Base-by-base conservation (phyloP, 1,140 invertebrate species). In the Popillia japonica region DNA sequence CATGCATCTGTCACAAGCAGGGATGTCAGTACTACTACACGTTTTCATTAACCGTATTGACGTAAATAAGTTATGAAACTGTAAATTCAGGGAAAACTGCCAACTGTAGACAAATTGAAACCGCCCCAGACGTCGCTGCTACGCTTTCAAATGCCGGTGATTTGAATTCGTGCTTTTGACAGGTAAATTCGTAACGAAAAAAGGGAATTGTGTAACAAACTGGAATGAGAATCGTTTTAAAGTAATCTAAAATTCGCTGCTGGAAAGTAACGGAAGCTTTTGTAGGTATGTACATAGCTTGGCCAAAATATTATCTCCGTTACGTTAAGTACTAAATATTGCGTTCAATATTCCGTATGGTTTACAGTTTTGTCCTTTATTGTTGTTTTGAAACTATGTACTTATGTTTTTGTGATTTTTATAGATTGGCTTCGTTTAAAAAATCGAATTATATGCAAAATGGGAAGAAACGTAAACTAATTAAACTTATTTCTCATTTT, bases 21-120 rank as follows among this genome's bases (percentile, higher is more conserved):
- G 22, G 10, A 9, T 10, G 61, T 9, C 9, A 10, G 9, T 23
- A 68, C 17, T 0, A 20, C 3, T 27, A 20, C 17, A n/a, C 14
- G 14, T 68, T 68, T 27, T 22, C 27, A 68, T 68, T 68, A 68
- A 68, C 61, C 22, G 22, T 68, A 68, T 68, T 68, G 22, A 68
- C 61, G 20, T 68, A 68, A 68, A 68, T 68, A 68, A 68, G 22
- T 68, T 68, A 68, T 68, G 61, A 68, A 27, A 68, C 8, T 17
- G 61, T 22, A 68, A 10, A 68, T 68, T 23, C 27, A 22, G 22
- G 61, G 27, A 68, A 61, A 61, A 61, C 20, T 17, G 59, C n/a
- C 7, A 17, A 17, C n/a, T 9, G 59, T 17, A 61, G 7, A 8
- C 59, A 22, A 61, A 61, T 61, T 61, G 59, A 61, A 34, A 34